Percentiles rank a stretch among this genome's conserved stretches.
These are phyloP conservation scores for Menidia menidia DNA, from an alignment of 2,797 vertebrate genomes.

Conservation along the genomic window DNA sequence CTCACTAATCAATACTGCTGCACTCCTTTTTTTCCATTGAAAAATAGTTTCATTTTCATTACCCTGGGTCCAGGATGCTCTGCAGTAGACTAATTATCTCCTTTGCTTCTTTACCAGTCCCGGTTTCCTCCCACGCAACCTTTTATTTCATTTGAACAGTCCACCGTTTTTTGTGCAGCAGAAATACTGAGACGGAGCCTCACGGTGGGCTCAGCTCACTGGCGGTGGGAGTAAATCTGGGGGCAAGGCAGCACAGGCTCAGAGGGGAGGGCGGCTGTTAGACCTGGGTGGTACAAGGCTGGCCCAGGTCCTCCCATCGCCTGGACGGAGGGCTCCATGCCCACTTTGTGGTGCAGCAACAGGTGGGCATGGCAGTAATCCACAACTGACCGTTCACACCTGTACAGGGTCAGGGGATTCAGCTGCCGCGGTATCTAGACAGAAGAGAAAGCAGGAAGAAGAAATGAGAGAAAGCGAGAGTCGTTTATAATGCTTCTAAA, in stretches of 20 bases:
- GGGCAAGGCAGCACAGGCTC: slow-evolving; percentile 69
- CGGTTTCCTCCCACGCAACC: slow-evolving; percentile 55
- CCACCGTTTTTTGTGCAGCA: slow-evolving; percentile 42
- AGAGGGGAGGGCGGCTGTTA: slow-evolving; percentile 62
- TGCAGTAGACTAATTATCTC: slow-evolving; percentile 61
- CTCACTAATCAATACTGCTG: slow-evolving; percentile 61
- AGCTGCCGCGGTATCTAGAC: slow-evolving; percentile 89
- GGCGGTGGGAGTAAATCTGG: slow-evolving; percentile 70
- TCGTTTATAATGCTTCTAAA: slow-evolving; percentile 26
- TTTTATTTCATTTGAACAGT: slow-evolving; percentile 44
- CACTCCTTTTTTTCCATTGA: slow-evolving; percentile 59
- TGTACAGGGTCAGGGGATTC: slow-evolving; percentile 90
- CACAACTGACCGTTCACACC: slow-evolving; percentile 90
- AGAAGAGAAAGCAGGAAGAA: slow-evolving; percentile 35
- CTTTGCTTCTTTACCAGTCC: slow-evolving; percentile 60
- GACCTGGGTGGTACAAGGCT: slow-evolving; percentile 57
- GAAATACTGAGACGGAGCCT: slow-evolving; percentile 48
- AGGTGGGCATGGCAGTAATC: slow-evolving; percentile 94
- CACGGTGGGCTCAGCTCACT: slow-evolving; percentile 66
- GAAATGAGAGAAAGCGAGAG: slow-evolving; percentile 27
- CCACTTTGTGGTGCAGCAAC: slow-evolving; percentile 88
- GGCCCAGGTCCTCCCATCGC: slow-evolving; percentile 62
- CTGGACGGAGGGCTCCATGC: slow-evolving; percentile 79
- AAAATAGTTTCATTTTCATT: slow-evolving; percentile 62
- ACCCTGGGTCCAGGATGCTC: slow-evolving; percentile 48